Base-by-base conservation (phyloP, 2,888 invertebrate genomes). In the Chaitophorus viminalis region DNA sequence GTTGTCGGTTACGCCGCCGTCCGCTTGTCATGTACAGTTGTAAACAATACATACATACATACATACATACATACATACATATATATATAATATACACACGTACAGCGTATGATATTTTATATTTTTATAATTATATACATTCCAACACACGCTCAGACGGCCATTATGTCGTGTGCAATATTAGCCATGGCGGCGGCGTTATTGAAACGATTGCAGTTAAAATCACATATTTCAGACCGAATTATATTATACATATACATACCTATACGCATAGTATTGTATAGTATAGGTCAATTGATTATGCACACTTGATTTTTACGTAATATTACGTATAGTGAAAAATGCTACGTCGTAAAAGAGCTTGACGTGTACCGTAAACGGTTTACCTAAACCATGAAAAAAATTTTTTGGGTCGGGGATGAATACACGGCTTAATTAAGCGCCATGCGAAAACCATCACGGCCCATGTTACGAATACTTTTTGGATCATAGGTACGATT, bases 211-310 rank as follows among this genome's bases (percentile, higher is more conserved):
- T 60, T 5, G 60, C 21, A 25, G 70, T 29, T 68, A 68, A 68
- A 68, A 29, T 68, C 70, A 1, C 31, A 70, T 31, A 31, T 70
- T 70, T 70, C 29, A 14, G 29, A 70, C 70, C 31, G 70, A 31
- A 31, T 70, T 70, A 29, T 11, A 14, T 6, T 39, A 39, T 18
- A n/a, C n/a, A n/a, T n/a, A n/a, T n/a, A n/a, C n/a, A n/a, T 21
- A 18, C 54, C 54, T 21, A 21, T 18, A 18, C 18, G 54, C 54
- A 0, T n/a, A n/a, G n/a, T n/a, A n/a, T n/a, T n/a, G n/a, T 36
- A 36, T 6, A 5, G 36, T 36, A 36, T 18, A 29, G 52, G 77
- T 77, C 78, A 54, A 78, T 78, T 21, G 78, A 78, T 78, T 78
- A 54, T 78, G 54, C 78, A 78, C 78, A 54, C 46, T 14, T 14